Evolutionary conservation across 1,140 invertebrate species (phyloP).

Genomic region (Triops cancriformis): DNA sequence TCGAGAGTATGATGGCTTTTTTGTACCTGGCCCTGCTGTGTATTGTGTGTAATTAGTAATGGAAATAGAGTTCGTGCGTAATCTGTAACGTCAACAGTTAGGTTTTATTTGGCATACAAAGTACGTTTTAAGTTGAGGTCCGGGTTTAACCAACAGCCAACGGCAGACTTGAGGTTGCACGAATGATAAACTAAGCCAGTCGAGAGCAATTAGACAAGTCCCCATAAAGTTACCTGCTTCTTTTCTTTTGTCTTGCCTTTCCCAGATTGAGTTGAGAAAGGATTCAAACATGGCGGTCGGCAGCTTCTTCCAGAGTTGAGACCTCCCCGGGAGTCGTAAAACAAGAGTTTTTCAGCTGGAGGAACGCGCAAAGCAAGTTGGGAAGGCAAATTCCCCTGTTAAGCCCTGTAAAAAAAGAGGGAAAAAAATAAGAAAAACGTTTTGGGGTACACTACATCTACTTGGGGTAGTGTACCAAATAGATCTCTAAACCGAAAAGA

Average conservation of each 20-base stretch:
- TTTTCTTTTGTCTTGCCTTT: background rate
- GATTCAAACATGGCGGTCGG: slow-evolving; percentile 1
- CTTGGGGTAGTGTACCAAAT: too few relatives aligned
- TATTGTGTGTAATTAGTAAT: background rate
- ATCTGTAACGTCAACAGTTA: too few relatives aligned
- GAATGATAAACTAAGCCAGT: slow-evolving; percentile 4
- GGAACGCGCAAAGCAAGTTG: background rate
- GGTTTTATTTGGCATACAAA: slow-evolving; percentile 10
- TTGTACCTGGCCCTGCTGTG: background rate
- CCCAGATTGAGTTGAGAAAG: slow-evolving; percentile 3
- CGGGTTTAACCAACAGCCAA: too few relatives aligned
- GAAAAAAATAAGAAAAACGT: background rate
- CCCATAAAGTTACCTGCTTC: background rate
- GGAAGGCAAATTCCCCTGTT: background rate
- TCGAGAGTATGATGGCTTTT: background rate
- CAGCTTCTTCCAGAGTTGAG: background rate
- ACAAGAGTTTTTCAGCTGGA: background rate
- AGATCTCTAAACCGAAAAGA: too few relatives aligned
- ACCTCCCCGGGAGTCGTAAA: slow-evolving; percentile 9
- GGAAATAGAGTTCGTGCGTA: background rate
- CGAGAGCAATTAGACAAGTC: slow-evolving; percentile 10
- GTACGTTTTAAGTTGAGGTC: background rate
- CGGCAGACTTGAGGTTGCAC: background rate
- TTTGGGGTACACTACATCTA: background rate
- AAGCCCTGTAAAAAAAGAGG: background rate